Evolutionary conservation across 2,797 vertebrate genomes (phyloP).

Genomic region (Mareca strepera): DNA sequence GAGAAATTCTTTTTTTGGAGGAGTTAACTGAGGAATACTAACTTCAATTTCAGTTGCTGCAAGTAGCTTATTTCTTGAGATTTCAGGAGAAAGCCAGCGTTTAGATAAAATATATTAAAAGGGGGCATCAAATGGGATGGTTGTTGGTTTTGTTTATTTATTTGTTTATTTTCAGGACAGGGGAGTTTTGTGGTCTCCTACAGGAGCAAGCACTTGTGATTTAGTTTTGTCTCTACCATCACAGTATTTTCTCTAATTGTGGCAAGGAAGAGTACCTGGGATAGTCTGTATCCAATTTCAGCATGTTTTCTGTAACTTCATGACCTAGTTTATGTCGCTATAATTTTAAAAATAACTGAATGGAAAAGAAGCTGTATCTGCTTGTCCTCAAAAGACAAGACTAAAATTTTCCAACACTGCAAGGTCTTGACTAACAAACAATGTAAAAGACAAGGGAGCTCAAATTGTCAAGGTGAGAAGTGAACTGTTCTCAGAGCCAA

Average conservation of each 20-base stretch:
- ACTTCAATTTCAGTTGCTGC: not conserved
- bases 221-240: not conserved
- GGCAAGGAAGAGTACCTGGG: not conserved
- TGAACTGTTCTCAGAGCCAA: not conserved
- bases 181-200: not conserved
- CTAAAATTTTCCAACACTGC: not conserved
- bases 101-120: not conserved
- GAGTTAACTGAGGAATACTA: not conserved
- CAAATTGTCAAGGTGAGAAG: fast-evolving
- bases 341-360: not conserved
- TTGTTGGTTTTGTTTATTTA: no score
- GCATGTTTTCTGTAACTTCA: not conserved
- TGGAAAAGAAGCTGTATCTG: not conserved
- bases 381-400: not conserved
- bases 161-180: not conserved
- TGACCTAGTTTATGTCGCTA: not conserved
- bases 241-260: not conserved
- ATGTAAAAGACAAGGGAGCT: not conserved
- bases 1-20: no score
- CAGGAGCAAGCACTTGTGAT: not conserved
- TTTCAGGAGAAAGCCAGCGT: not conserved
- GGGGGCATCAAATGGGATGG: not conserved
- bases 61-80: not conserved
- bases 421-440: not conserved
- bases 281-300: not conserved